Evolutionary conservation across 1,140 invertebrate species (phyloP).

Genomic region (Procambarus virginalis): DNA sequence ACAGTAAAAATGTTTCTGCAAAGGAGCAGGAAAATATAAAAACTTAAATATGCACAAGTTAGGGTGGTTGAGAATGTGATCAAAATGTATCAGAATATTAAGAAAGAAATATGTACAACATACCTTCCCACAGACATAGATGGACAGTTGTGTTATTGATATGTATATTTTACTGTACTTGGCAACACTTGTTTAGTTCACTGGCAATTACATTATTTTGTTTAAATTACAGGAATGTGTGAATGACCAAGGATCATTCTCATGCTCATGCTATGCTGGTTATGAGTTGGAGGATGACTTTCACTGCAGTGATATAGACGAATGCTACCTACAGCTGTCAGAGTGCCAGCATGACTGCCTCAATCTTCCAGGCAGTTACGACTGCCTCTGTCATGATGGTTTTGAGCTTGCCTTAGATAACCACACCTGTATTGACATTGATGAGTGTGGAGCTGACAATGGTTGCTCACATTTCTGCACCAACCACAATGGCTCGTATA

Average conservation of each 20-base stretch:
- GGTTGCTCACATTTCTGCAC: constrained; percentile 77
- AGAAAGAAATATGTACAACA: too few species aligned
- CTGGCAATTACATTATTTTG: not conserved
- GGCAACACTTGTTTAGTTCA: too few species aligned
- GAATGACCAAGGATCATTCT: constrained; percentile 67
- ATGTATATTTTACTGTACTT: too few species aligned
- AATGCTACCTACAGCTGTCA: constrained; percentile 76
- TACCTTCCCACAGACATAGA: not conserved
- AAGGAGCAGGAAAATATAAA: too few species aligned
- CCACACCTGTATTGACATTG: constrained; percentile 77
- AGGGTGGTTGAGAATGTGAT: too few species aligned
- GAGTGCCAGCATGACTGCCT: constrained; percentile 73
- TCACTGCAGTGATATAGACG: constrained; percentile 77
- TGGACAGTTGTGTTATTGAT: not conserved
- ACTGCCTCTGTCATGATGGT: constrained; percentile 75
- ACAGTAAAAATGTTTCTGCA: too few species aligned
- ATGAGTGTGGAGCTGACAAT: constrained; percentile 72
- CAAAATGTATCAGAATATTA: too few species aligned
- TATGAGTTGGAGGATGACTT: constrained; percentile 75
- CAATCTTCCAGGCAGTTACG: constrained; percentile 72
- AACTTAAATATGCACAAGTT: too few species aligned
- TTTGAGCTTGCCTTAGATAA: constrained; percentile 77
- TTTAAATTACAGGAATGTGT: constrained; percentile 45
- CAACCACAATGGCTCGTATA: constrained; percentile 85
- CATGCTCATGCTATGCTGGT: constrained; percentile 74